phyloP scores from a whole-genome alignment of 37 sponge, comb jelly and placozoan genomes.

The Eunapius fragilis region DNA sequence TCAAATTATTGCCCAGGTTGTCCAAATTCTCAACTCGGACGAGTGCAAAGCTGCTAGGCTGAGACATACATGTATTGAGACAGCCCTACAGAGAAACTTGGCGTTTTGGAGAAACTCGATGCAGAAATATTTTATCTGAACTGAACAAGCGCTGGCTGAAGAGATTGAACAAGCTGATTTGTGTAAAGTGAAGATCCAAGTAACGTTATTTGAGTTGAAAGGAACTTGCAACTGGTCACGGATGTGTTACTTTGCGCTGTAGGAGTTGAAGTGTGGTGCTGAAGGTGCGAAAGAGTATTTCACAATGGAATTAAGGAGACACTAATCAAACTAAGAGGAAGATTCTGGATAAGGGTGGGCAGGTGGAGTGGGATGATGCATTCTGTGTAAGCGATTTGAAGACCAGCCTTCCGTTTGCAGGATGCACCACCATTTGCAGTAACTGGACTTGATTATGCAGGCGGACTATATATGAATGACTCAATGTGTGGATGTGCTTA shows the following conservation, averaged over 20 bases:
- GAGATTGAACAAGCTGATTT: slow-evolving; percentile 41
- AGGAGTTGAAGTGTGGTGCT: too few species aligned
- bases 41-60: neutral
- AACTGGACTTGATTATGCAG: too few species aligned
- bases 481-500: too few species aligned
- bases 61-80: neutral
- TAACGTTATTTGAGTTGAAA: neutral
- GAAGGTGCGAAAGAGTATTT: too few species aligned
- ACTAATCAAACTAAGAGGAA: too few species aligned
- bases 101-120: slow-evolving; percentile 3
- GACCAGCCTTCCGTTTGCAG: too few species aligned
- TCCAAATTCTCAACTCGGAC: neutral
- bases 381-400: too few species aligned
- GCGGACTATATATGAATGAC: too few species aligned
- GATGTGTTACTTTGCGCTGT: neutral
- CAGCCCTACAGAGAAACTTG: slow-evolving; percentile 12
- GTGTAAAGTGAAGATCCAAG: neutral
- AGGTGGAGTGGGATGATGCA: too few species aligned
- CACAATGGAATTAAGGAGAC: too few species aligned
- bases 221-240: neutral
- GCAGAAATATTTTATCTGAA: slow-evolving; percentile 29
- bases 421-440: too few species aligned
- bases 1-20: neutral
- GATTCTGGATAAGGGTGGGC: too few species aligned
- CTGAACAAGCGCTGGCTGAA: neutral